Conservation (phyloP, 2,797 vertebrate genomes). For the Percopsis omiscomaycus region DNA sequence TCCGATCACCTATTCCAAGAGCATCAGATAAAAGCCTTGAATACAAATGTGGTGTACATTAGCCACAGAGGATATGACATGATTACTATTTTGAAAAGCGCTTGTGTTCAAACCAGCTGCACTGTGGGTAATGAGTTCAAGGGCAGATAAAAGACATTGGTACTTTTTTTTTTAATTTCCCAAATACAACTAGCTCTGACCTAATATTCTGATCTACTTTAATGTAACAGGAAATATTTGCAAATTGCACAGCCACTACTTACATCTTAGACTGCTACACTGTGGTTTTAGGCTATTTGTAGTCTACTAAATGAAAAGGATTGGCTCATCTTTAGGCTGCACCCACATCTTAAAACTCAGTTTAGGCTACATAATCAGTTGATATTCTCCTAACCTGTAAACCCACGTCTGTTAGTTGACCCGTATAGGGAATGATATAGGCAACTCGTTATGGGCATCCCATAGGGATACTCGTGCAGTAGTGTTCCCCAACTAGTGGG, state of each 20-base stretch:
- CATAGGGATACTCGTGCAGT: neutral
- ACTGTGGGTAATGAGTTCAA: constrained; percentile 42
- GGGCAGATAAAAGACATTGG: constrained; percentile 53
- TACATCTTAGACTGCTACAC: no score
- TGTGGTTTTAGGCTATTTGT: constrained; percentile 17
- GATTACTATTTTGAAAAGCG: constrained; percentile 43
- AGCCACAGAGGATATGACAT: constrained; percentile 31
- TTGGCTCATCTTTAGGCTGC: neutral
- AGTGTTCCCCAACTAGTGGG: neutral
- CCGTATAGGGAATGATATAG: neutral
- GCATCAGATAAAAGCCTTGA: constrained; percentile 9
- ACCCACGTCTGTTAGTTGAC: neutral
- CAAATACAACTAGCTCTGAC: constrained; percentile 41
- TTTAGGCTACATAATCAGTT: neutral
- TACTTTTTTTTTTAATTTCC: constrained; percentile 14
- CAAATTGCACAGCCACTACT: constrained; percentile 25
- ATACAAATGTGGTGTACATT: constrained; percentile 24
- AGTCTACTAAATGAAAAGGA: neutral
- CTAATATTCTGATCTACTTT: constrained; percentile 60
- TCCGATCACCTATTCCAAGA: neutral
- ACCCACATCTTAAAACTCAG: no score
- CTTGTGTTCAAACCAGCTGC: constrained; percentile 51
- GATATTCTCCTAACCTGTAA: constrained; percentile 7
- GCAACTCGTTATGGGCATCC: neutral
- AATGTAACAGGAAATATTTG: constrained; percentile 40